Evolutionary conservation across 2,888 invertebrate species (phyloP).

Genomic region (Nephrotoma guestfalica): DNA sequence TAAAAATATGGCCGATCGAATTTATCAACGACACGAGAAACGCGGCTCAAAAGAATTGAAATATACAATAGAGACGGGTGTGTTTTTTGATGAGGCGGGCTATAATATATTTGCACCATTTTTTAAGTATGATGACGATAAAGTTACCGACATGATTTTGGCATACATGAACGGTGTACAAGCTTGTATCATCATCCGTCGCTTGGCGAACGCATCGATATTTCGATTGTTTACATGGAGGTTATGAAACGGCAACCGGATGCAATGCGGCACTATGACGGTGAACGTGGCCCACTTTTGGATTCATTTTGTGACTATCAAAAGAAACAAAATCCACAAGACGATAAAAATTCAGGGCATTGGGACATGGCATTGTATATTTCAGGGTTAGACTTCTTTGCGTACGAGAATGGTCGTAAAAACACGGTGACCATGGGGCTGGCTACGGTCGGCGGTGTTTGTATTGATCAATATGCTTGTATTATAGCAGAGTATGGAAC

Average conservation of each 20-base stretch:
- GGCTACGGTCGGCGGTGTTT: slow-evolving; percentile 66
- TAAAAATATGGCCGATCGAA: neutral
- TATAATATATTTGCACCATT: slow-evolving; percentile 56
- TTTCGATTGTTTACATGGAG: slow-evolving; percentile 55
- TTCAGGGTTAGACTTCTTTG: slow-evolving; percentile 64
- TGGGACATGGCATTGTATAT: slow-evolving; percentile 70
- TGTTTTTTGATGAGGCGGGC: slow-evolving; percentile 61
- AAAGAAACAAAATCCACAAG: slow-evolving; percentile 45
- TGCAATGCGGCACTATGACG: slow-evolving; percentile 44
- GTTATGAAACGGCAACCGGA: slow-evolving; percentile 50
- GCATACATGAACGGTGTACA: slow-evolving; percentile 68
- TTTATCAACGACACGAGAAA: neutral
- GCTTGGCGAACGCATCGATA: slow-evolving; percentile 46
- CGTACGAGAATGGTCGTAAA: slow-evolving; percentile 50
- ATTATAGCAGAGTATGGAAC: slow-evolving; percentile 67
- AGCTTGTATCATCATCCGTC: slow-evolving; percentile 67
- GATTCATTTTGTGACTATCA: slow-evolving; percentile 64
- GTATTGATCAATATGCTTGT: slow-evolving; percentile 55
- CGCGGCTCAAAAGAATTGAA: slow-evolving; percentile 14
- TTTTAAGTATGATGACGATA: slow-evolving; percentile 46
- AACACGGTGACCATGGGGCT: slow-evolving; percentile 67
- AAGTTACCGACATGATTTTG: slow-evolving; percentile 57
- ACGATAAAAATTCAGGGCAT: slow-evolving; percentile 52
- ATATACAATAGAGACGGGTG: slow-evolving; percentile 52
- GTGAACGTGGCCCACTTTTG: slow-evolving; percentile 50